Conservation (phyloP, 2,888 invertebrate genomes). For the Stegophylla sp. region DNA sequence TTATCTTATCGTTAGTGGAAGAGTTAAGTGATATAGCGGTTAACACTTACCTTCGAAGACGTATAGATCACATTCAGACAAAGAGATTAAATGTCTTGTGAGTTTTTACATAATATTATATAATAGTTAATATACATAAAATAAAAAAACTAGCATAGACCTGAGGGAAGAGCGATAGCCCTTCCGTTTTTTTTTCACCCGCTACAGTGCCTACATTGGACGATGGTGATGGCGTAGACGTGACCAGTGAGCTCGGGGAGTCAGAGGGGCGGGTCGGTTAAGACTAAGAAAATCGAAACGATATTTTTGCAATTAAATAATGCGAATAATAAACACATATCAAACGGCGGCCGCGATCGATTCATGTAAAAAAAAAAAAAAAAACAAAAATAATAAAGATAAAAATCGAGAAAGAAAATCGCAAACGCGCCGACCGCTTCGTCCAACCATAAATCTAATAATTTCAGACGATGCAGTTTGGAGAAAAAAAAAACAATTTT, state of each 20-base stretch:
- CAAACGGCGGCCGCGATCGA: background rate
- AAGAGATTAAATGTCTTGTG: no score
- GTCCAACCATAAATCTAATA: constrained; percentile 27
- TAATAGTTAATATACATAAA: no score
- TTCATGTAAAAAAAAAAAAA: background rate
- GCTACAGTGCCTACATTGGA: no score
- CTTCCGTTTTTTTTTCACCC: no score
- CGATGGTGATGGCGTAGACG: background rate
- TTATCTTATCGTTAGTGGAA: no score
- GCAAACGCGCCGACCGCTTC: background rate
- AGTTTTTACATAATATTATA: no score
- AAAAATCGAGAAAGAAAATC: no score
- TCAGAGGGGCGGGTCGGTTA: background rate
- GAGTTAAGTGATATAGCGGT: no score
- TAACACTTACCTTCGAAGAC: no score
- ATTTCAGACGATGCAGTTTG: constrained; percentile 28
- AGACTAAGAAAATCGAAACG: background rate
- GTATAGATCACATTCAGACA: no score
- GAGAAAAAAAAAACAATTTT: background rate
- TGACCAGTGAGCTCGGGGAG: background rate
- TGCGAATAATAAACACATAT: background rate
- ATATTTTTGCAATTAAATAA: background rate
- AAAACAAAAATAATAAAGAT: background rate
- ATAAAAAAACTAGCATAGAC: no score
- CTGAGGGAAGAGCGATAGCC: no score